Evolutionary conservation across 1,140 invertebrate genomes (phyloP).

Genomic region (Venturia canescens): DNA sequence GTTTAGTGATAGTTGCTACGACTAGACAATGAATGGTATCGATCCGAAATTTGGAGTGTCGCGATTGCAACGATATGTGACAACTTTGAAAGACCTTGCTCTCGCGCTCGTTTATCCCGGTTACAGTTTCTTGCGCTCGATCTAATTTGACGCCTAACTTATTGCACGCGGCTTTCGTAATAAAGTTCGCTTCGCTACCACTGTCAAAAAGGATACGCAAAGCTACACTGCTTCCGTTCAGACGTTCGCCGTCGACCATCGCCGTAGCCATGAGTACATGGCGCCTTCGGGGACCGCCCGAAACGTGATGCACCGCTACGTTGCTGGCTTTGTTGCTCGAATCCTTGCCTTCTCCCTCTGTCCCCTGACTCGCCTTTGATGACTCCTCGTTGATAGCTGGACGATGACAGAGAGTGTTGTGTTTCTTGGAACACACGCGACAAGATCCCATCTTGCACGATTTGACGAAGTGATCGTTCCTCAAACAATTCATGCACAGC

Average conservation of each 20-base stretch:
- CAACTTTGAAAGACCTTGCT: conserved; percentile 17
- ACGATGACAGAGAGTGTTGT: conserved; percentile 39
- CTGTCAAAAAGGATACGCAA: conserved; percentile 36
- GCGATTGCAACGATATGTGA: conserved; percentile 2
- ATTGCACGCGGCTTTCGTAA: conserved; percentile 33
- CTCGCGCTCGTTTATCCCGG: conserved; percentile 25
- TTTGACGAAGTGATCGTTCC: conserved; percentile 41
- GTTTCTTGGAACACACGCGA: conserved; percentile 15
- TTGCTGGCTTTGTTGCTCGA: not conserved
- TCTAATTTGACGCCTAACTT: conserved; percentile 24
- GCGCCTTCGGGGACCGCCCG: not conserved
- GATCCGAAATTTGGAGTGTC: not conserved
- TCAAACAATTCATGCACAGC: conserved; percentile 48
- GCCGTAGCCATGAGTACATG: conserved; percentile 32
- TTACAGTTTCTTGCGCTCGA: not conserved
- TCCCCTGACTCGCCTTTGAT: too few relatives aligned
- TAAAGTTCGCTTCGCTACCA: conserved; percentile 33
- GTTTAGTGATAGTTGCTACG: conserved; percentile 13
- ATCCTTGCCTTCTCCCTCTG: not conserved
- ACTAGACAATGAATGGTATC: conserved; percentile 22
- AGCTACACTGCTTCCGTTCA: not conserved
- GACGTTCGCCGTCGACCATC: conserved; percentile 10
- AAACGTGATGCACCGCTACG: not conserved
- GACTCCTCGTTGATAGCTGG: too few relatives aligned
- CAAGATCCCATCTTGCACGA: conserved; percentile 44